Evolutionary conservation across 2,888 invertebrate species (phyloP).

Genomic region (Sesamia inferens): DNA sequence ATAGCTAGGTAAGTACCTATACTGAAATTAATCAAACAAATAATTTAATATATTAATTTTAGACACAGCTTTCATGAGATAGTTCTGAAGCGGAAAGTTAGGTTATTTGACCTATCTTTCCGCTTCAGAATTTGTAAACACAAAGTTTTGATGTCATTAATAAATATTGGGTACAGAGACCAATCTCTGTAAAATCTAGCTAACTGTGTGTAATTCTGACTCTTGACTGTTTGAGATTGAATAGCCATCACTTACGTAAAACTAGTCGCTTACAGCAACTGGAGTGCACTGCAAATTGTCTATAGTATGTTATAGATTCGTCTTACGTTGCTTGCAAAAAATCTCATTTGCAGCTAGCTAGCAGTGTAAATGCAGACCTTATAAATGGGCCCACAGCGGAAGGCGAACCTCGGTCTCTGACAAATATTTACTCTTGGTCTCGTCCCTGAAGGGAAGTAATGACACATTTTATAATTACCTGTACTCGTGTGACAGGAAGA

Average conservation of each 20-base stretch:
- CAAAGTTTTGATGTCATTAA: neutral
- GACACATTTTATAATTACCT: constrained; percentile 84
- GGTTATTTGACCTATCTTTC: neutral
- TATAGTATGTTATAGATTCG: neutral
- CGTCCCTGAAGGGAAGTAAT: constrained; percentile 10
- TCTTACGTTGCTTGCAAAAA: neutral
- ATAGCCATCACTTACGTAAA: neutral
- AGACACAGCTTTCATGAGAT: constrained; percentile 10
- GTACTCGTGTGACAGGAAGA: constrained; percentile 97
- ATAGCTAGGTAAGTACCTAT: neutral
- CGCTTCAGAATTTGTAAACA: too few relatives aligned
- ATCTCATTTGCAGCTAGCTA: constrained; percentile 15
- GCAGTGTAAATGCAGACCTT: neutral
- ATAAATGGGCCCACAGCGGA: neutral
- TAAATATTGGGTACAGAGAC: neutral
- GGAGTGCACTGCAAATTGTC: neutral
- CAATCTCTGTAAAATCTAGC: neutral
- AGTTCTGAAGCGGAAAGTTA: constrained; percentile 3
- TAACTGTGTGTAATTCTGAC: neutral
- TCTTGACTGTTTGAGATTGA: neutral
- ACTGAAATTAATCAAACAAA: too few relatives aligned
- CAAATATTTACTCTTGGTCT: constrained; percentile 11
- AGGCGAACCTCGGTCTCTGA: neutral
- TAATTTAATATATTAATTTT: constrained; percentile 29
- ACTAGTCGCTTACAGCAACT: neutral